A percentile compares a stretch with the other conserved stretches of the same genome.
phyloP scores from a whole-genome alignment of 2,888 invertebrate species.

The Pachydiplax longipennis region DNA sequence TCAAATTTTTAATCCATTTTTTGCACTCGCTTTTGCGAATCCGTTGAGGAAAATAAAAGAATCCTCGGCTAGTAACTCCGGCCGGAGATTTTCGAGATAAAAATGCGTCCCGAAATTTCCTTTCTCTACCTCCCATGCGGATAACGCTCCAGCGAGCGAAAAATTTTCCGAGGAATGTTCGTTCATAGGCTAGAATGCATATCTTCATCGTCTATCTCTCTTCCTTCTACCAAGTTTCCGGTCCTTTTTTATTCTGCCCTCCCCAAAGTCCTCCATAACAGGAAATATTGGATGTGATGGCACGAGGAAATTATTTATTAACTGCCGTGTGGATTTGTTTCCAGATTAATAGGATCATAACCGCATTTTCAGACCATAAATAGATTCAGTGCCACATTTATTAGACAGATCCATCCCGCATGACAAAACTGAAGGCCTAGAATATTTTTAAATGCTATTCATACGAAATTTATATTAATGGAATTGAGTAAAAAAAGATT shows the following conservation, averaged over 20 bases:
- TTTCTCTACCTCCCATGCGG: neutral
- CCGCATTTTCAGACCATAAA: too few relatives aligned
- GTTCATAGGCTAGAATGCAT: neutral
- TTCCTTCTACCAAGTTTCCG: neutral
- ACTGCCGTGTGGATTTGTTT: too few relatives aligned
- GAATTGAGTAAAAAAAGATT: too few relatives aligned
- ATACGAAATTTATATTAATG: too few relatives aligned
- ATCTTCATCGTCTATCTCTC: neutral
- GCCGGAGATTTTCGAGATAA: neutral
- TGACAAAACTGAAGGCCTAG: too few relatives aligned
- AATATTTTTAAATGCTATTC: too few relatives aligned
- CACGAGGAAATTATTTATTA: too few relatives aligned
- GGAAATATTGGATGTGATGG: too few relatives aligned
- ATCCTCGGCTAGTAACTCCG: neutral
- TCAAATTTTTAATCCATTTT: neutral
- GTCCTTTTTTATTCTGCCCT: neutral
- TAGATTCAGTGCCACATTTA: too few relatives aligned
- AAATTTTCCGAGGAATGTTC: neutral
- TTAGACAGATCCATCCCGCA: too few relatives aligned
- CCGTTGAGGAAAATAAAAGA: neutral
- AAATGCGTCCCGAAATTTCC: neutral
- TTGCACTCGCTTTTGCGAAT: neutral
- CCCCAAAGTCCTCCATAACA: neutral
- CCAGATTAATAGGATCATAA: too few relatives aligned
- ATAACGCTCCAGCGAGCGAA: neutral